Percentiles rank a stretch among this genome's conserved stretches.
Conservation (phyloP, 1,140 invertebrate genomes). For the Drosophila bocqueti region DNA sequence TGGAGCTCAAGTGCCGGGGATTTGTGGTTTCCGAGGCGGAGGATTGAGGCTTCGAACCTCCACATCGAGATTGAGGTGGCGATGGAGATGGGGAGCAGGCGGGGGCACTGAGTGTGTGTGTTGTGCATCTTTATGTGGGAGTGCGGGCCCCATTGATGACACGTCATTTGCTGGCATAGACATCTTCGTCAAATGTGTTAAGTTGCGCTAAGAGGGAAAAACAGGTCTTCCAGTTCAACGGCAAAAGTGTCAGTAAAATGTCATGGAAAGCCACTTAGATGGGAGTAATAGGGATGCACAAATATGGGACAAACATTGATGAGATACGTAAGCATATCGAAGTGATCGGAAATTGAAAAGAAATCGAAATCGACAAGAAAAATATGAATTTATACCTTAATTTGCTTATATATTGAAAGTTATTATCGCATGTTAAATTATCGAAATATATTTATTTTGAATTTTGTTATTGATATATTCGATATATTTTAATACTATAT, state of each 20-base stretch:
- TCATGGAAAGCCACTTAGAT: conserved; percentile 79
- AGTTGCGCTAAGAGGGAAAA: conserved; percentile 60
- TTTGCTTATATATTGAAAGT: too few species aligned
- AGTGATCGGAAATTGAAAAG: background rate
- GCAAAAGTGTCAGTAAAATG: conserved; percentile 77
- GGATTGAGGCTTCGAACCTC: conserved; percentile 13
- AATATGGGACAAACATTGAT: background rate
- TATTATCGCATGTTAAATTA: too few species aligned
- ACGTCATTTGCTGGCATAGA: conserved; percentile 78
- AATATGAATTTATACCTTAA: too few species aligned
- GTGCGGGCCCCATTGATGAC: conserved; percentile 77
- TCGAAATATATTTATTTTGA: too few species aligned
- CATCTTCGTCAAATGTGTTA: conserved; percentile 82
- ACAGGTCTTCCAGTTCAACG: conserved; percentile 67
- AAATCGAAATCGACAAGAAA: too few species aligned
- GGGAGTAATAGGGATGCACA: conserved; percentile 13
- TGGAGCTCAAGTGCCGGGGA: conserved; percentile 54
- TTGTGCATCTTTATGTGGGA: conserved; percentile 68
- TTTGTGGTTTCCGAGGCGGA: conserved; percentile 27
- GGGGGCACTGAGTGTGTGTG: conserved; percentile 24
- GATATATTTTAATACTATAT: too few species aligned
- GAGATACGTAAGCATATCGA: background rate
- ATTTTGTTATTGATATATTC: too few species aligned
- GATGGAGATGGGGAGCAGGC: conserved; percentile 10
- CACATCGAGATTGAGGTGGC: conserved; percentile 39